Conservation (phyloP, 2,113 vertebrate genomes). For the Ellobius talpinus region DNA sequence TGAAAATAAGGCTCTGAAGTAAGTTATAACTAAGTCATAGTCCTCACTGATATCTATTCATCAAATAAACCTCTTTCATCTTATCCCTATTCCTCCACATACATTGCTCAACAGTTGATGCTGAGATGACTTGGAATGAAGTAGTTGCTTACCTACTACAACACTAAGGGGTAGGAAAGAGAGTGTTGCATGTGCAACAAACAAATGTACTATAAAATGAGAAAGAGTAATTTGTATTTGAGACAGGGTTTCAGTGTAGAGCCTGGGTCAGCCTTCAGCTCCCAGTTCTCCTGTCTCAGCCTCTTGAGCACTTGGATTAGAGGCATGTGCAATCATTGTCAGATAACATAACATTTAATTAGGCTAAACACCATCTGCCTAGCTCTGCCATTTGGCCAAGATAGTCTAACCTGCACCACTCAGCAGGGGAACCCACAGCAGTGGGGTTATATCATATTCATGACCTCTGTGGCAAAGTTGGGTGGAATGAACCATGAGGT, state of each 20-base stretch:
- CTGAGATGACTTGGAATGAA: neutral
- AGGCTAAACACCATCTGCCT: slow-evolving; percentile 61
- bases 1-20: slow-evolving; percentile 80
- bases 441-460: neutral
- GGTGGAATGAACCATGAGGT: neutral
- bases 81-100: neutral
- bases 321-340: neutral
- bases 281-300: neutral
- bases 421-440: neutral
- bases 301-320: neutral
- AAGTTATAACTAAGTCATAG: slow-evolving; percentile 66
- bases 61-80: slow-evolving; percentile 46
- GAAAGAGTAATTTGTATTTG: slow-evolving; percentile 41
- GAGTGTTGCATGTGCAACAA: neutral
- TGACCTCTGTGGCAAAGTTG: slow-evolving; percentile 30
- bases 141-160: neutral
- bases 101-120: slow-evolving; percentile 37
- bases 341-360: neutral
- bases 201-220: slow-evolving; percentile 58
- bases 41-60: slow-evolving; percentile 65
- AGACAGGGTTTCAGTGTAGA: neutral
- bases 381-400: slow-evolving; percentile 72
- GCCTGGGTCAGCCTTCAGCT: neutral
- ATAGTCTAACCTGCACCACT: slow-evolving; percentile 60
- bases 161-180: neutral